Base-by-base conservation (phyloP, 2,888 invertebrate species). In the Acronicta aceris region DNA sequence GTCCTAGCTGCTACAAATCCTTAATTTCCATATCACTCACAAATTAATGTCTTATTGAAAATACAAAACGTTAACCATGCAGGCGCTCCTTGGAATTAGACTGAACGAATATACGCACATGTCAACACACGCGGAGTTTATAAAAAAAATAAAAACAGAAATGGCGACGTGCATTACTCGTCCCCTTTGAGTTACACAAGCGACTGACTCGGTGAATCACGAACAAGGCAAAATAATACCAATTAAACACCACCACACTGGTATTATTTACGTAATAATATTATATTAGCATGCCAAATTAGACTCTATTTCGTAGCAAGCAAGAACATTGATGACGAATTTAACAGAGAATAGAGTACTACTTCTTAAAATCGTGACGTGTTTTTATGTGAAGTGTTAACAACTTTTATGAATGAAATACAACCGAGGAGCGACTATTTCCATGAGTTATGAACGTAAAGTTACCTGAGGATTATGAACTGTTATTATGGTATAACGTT, bases 191-290 rank as follows among this genome's bases (percentile, higher is more conserved):
- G 77, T 68, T 83, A 80, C 83, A 84, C 83, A 84, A 86, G 82
- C 85, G 81, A 91, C 92, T 91, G 90, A 82, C 88, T 81, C 82
- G 81, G 86, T 92, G 93, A 93, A 86, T 93, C 93, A 93, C 88
- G 82, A 89, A 90, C 87, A 85, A 89, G 87, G 91, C 91, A 89
- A 93, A 90, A 93, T 92, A 91, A 87, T 86, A 90, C 89, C 91
- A 93, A 92, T 93, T 92, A 92, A 89, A 82, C 82, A 57, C 76
- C 77, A 66, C 77, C 62, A 76, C 71, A 77, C 71, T 75, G 79
- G 78, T 81, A 81, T 81, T 57, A 85, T 85, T 85, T 83, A 86
- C 83, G 81, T 81, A 81, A 87, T 81, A 81, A 76, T 77, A 74
- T 65, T 48, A 61, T 71, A 76, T 79, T 82, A 60, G 74, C 81